Evolutionary conservation across 1,140 invertebrate species (phyloP).

Genomic region (Ctenoplectra terminalis): DNA sequence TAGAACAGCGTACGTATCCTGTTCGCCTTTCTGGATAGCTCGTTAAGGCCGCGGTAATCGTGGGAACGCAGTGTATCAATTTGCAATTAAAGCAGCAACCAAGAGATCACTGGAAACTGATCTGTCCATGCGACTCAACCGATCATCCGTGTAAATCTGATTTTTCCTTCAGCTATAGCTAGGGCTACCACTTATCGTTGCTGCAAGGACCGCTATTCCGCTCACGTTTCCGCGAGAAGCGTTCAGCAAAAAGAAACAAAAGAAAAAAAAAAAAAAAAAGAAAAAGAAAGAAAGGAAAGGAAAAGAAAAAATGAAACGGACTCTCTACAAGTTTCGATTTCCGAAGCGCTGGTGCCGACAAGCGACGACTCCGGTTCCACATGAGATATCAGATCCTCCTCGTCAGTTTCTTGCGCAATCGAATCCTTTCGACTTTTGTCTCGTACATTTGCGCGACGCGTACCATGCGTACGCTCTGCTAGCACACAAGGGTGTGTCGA

Average conservation of each 20-base stretch:
- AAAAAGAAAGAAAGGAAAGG: background rate
- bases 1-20: too few relatives aligned
- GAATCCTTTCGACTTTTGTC: constrained; percentile 27
- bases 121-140: background rate
- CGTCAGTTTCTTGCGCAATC: constrained; percentile 38
- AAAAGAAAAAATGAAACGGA: background rate
- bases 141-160: constrained; percentile 7
- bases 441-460: background rate
- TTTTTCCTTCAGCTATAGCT: background rate
- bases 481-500: background rate
- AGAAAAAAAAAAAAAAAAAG: background rate
- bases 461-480: background rate
- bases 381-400: background rate
- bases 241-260: background rate
- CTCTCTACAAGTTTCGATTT: constrained; percentile 25
- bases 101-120: background rate
- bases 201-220: background rate
- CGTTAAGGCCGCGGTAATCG: background rate
- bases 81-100: background rate
- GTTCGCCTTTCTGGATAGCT: background rate
- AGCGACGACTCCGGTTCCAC: constrained; percentile 21
- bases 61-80: background rate
- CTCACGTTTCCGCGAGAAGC: constrained; percentile 14
- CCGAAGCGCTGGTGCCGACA: background rate
- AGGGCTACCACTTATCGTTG: background rate